These are phyloP conservation scores for Drosophila peninsularis DNA, from an alignment of 2,888 invertebrate genomes.

Conservation along the genomic window DNA sequence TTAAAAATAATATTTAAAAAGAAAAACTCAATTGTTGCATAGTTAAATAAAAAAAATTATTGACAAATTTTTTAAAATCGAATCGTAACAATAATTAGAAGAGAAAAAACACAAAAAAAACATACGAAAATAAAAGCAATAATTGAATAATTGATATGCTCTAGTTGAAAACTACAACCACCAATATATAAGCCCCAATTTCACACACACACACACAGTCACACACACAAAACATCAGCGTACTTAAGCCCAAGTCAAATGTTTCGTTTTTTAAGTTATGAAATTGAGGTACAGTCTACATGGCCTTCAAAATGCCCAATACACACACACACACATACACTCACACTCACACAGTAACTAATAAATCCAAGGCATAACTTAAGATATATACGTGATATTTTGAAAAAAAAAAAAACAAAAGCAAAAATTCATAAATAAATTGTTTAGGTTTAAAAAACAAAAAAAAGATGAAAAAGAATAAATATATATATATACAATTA, in stretches of 20 bases:
- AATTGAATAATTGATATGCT: conserved; percentile 72
- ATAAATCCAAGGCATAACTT: conserved; percentile 78
- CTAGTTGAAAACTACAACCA: conserved; percentile 74
- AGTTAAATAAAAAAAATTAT: conserved; percentile 57
- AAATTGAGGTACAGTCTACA: conserved; percentile 14
- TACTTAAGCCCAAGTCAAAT: conserved; percentile 47
- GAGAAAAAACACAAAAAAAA: conserved; percentile 30
- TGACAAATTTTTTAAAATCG: conserved; percentile 69
- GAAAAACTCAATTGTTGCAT: conserved; percentile 71
- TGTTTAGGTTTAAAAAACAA: conserved; percentile 72
- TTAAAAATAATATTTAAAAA: conserved; percentile 18
- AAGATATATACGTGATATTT: conserved; percentile 82
- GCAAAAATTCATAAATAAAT: conserved; percentile 78
- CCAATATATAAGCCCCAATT: conserved; percentile 21
- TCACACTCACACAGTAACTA: conserved; percentile 44
- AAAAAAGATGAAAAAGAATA: conserved; percentile 45
- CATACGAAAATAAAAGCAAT: conserved; percentile 77
- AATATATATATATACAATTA: conserved; percentile 52
- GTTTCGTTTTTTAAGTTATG: conserved; percentile 18
- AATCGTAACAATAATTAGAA: conserved; percentile 78
- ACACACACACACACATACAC: conserved; percentile 22
- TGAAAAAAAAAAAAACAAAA: conserved; percentile 72
- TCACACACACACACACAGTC: conserved; percentile 21
- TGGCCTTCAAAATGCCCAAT: conserved; percentile 30
- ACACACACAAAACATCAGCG: conserved; percentile 22